Conservation (phyloP, 2,888 invertebrate genomes). For the Branchipolynoe longqiensis region DNA sequence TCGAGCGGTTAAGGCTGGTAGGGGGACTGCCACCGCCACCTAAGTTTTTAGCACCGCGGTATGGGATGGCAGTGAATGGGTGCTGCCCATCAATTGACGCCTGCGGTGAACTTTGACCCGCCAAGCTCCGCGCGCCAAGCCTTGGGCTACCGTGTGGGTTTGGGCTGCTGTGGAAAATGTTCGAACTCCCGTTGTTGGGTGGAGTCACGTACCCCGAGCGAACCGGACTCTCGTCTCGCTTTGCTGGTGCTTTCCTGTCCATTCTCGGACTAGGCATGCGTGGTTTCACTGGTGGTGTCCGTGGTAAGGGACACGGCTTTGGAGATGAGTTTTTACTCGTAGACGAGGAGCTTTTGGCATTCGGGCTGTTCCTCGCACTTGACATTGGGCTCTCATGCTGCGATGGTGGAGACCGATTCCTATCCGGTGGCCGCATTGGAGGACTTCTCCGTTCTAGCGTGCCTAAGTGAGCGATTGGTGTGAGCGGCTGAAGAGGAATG, state of each 20-base stretch:
- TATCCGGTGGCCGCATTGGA: slow-evolving; percentile 1
- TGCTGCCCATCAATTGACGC: not conserved
- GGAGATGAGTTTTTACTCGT: slow-evolving; percentile 11
- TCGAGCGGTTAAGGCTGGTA: slow-evolving; percentile 20
- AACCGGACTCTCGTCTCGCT: slow-evolving; percentile 6
- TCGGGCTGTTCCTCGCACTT: not conserved
- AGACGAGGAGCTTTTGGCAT: not conserved
- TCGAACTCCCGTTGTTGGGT: not conserved
- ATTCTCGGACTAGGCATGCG: slow-evolving; percentile 25
- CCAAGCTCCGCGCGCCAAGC: not conserved
- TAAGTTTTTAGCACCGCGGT: slow-evolving; percentile 47
- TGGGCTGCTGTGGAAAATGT: not conserved
- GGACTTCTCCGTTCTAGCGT: not conserved
- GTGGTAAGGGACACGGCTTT: slow-evolving; percentile 31
- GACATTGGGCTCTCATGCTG: not conserved
- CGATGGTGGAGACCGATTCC: not conserved
- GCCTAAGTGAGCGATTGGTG: slow-evolving; percentile 3
- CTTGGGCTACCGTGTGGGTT: slow-evolving; percentile 5
- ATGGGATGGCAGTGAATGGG: slow-evolving; percentile 55
- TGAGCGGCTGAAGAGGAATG: not conserved
- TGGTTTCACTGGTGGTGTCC: slow-evolving; percentile 5
- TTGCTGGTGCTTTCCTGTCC: not conserved
- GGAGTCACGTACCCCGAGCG: not conserved
- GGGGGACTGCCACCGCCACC: slow-evolving; percentile 21
- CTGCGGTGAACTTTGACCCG: slow-evolving; percentile 15